These are phyloP conservation scores for Microcebus murinus DNA, from an alignment of 2,113 vertebrate genomes.

Conservation along the genomic window DNA sequence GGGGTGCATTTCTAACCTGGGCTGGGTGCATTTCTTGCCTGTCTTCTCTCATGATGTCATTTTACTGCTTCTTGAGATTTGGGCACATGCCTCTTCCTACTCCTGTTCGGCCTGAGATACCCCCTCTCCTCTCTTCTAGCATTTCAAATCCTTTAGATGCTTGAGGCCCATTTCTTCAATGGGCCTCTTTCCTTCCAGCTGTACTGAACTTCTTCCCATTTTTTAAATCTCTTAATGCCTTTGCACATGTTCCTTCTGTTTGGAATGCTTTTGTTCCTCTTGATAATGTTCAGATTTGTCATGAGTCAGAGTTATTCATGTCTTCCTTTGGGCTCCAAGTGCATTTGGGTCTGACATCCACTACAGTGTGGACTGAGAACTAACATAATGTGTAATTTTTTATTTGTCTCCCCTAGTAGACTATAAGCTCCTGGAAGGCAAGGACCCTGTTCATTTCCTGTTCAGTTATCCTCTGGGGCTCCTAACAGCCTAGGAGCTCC, in stretches of 20 bases:
- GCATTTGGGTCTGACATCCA: background rate
- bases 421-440: background rate
- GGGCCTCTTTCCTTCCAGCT: background rate
- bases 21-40: background rate
- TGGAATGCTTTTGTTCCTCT: conserved; percentile 44
- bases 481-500: background rate
- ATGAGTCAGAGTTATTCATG: background rate
- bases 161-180: background rate
- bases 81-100: background rate
- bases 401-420: background rate
- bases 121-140: background rate
- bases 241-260: conserved; percentile 10
- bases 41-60: background rate
- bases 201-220: background rate
- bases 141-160: background rate
- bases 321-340: background rate
- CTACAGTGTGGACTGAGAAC: background rate
- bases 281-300: background rate
- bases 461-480: background rate
- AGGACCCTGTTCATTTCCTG: background rate
- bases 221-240: background rate
- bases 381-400: background rate
- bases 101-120: background rate
- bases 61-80: background rate
- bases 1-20: background rate